Percentiles rank a stretch among this genome's conserved stretches.
These are phyloP conservation scores for Gasterosteus aculeatus DNA, from an alignment of 2,113 vertebrate genomes.

Conservation along the genomic window DNA sequence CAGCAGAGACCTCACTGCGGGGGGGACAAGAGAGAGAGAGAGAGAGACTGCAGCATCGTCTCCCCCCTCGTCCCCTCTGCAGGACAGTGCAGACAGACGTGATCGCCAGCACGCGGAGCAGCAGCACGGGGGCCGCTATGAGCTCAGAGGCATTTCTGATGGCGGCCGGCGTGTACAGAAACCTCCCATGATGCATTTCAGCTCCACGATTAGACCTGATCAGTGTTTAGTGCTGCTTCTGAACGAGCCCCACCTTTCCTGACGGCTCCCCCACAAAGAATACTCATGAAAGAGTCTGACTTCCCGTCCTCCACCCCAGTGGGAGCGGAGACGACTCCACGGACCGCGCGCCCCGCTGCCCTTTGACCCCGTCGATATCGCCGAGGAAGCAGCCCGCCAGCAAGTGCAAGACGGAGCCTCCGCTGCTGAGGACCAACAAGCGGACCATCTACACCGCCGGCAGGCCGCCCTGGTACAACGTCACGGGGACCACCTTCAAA, in stretches of 20 bases:
- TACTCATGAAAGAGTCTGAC: not conserved
- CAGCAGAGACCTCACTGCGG: constrained; percentile 55
- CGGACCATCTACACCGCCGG: constrained; percentile 91
- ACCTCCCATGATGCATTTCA: not conserved
- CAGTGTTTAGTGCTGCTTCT: too few species aligned
- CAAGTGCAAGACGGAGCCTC: constrained; percentile 85
- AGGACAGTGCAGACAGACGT: constrained; percentile 59
- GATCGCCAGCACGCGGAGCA: constrained; percentile 43
- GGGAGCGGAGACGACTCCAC: constrained; percentile 82
- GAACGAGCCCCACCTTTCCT: too few species aligned
- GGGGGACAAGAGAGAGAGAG: constrained; percentile 35
- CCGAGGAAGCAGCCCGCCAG: constrained; percentile 85
- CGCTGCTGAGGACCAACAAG: constrained; percentile 87
- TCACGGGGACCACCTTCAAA: constrained; percentile 89
- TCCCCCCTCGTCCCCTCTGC: constrained; percentile 59
- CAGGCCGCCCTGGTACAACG: constrained; percentile 91
- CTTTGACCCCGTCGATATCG: constrained; percentile 79
- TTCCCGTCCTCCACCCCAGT: constrained; percentile 29
- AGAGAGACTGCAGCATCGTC: constrained; percentile 23
- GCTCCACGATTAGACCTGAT: too few species aligned
- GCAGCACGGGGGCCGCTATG: constrained; percentile 60
- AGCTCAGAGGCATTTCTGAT: constrained; percentile 81
- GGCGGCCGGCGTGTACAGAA: constrained; percentile 42
- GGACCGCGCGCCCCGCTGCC: constrained; percentile 76
- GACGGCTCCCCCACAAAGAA: too few species aligned